Conservation (phyloP, 2,888 invertebrate genomes). For the Idaea aversata region DNA sequence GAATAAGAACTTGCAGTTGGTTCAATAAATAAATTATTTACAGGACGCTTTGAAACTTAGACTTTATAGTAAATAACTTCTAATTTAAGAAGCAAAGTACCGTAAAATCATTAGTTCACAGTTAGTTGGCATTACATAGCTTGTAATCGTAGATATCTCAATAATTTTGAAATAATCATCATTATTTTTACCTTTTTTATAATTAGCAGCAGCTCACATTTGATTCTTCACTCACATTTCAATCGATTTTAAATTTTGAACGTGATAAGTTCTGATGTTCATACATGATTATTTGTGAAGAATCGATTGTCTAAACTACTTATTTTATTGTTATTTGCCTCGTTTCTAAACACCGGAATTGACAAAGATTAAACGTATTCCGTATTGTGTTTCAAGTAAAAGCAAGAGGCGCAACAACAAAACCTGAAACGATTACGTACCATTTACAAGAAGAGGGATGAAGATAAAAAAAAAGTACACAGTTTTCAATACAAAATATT, state of each 20-base stretch:
- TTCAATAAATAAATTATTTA: background rate
- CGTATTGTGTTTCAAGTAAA: constrained; percentile 73
- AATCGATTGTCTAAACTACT: constrained; percentile 22
- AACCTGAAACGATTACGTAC: constrained; percentile 58
- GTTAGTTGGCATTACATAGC: background rate
- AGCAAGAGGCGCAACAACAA: constrained; percentile 67
- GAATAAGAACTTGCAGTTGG: background rate
- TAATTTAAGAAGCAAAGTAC: background rate
- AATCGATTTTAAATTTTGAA: background rate
- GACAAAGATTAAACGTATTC: constrained; percentile 39
- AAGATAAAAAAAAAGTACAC: constrained; percentile 46
- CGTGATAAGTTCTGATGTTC: background rate
- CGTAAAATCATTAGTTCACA: background rate
- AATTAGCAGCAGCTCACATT: constrained; percentile 24
- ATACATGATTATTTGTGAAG: constrained; percentile 14
- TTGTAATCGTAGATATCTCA: background rate
- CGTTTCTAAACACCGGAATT: constrained; percentile 18
- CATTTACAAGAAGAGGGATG: constrained; percentile 51
- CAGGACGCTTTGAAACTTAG: background rate
- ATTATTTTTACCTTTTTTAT: background rate
- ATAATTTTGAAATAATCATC: background rate
- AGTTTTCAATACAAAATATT: constrained; percentile 51
- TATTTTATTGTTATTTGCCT: constrained; percentile 10
- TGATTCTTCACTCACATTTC: constrained; percentile 36
- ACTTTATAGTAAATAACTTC: background rate